Evolutionary conservation across 2,113 vertebrate species (phyloP).

Genomic region (Strigops habroptila): DNA sequence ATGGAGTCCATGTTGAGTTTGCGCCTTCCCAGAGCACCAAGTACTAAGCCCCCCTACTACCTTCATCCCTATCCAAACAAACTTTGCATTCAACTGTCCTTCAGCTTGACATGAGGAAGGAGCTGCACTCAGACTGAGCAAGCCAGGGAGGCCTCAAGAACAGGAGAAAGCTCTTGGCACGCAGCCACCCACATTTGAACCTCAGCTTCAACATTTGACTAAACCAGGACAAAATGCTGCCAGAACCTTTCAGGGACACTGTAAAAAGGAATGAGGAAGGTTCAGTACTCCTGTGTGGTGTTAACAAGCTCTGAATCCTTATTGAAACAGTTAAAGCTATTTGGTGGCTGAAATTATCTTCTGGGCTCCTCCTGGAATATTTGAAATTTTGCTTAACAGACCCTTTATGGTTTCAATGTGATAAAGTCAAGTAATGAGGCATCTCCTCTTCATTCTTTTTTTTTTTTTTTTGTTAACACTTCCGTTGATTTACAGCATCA

Average conservation of each 20-base stretch:
- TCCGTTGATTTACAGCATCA: constrained; percentile 45
- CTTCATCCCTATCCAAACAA: neutral
- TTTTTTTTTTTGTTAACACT: neutral
- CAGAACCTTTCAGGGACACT: neutral
- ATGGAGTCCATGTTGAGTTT: neutral
- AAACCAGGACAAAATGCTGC: neutral
- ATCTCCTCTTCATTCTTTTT: neutral
- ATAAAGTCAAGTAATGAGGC: neutral
- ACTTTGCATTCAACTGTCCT: neutral
- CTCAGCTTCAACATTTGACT: neutral
- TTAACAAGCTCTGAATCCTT: neutral
- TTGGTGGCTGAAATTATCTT: neutral
- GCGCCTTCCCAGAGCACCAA: neutral
- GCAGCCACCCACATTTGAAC: neutral
- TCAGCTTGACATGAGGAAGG: neutral
- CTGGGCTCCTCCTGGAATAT: neutral
- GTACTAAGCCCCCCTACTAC: neutral
- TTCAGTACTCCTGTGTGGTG: neutral
- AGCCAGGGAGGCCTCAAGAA: neutral
- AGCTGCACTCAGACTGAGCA: neutral
- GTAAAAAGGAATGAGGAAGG: neutral
- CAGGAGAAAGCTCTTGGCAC: neutral
- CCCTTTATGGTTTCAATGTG: neutral
- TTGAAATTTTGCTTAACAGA: neutral
- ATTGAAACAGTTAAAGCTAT: neutral